phyloP scores from a whole-genome alignment of 92 coral and sea anemone species.

The Phymanthus crucifer region DNA sequence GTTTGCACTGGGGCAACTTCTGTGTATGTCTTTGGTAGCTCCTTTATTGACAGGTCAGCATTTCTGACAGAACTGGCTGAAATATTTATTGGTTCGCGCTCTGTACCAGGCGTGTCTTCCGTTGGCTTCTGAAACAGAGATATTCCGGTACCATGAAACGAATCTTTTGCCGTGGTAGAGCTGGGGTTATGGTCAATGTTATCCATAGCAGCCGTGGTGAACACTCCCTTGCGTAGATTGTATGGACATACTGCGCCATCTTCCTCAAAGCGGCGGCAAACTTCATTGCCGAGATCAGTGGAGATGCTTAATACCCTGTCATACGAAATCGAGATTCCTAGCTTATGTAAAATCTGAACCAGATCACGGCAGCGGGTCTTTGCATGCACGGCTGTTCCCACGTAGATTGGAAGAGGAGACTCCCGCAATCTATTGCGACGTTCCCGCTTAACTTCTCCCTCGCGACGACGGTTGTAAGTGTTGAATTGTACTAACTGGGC shows the following conservation, averaged over 20 bases:
- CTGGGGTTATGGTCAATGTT: constrained; percentile 74
- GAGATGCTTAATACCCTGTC: constrained; percentile 64
- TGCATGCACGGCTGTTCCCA: constrained; percentile 39
- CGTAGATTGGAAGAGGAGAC: constrained; percentile 39
- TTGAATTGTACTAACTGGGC: constrained; percentile 44
- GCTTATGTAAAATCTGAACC: constrained; percentile 17
- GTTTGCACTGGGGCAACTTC: constrained; percentile 46
- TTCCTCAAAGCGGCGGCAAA: constrained; percentile 49
- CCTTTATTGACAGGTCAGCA: too few relatives aligned
- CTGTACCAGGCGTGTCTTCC: constrained; percentile 35
- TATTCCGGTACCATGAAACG: constrained; percentile 67
- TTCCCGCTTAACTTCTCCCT: constrained; percentile 16
- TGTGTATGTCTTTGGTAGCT: constrained; percentile 23
- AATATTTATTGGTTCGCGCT: constrained; percentile 9
- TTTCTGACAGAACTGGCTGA: neutral
- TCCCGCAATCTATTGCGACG: constrained; percentile 36
- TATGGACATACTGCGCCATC: constrained; percentile 65
- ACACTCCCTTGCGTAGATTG: constrained; percentile 38
- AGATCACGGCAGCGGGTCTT: constrained; percentile 50
- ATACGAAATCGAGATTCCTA: constrained; percentile 50
- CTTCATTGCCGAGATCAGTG: constrained; percentile 61
- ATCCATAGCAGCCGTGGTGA: constrained; percentile 62
- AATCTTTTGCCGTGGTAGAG: constrained; percentile 53
- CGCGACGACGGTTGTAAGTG: constrained; percentile 17
- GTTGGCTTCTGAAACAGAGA: constrained; percentile 58